These are phyloP conservation scores for Trilocha varians DNA, from an alignment of 2,888 invertebrate genomes.

Conservation along the genomic window DNA sequence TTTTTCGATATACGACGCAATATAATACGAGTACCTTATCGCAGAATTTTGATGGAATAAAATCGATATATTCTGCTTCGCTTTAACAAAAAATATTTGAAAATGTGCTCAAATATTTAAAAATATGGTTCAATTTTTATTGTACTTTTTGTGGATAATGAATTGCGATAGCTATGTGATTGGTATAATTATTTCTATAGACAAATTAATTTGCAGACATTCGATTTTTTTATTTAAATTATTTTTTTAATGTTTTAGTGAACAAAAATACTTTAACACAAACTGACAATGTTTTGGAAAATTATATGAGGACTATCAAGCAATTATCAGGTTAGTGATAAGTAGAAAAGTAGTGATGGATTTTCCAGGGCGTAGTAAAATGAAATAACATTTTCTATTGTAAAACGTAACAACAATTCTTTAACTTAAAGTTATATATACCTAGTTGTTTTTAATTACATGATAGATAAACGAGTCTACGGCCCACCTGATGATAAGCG, in stretches of 20 bases:
- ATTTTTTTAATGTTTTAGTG: constrained; percentile 5
- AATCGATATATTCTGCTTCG: neutral
- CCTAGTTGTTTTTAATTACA: no score
- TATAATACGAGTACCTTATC: neutral
- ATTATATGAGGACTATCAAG: constrained; percentile 24
- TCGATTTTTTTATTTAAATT: neutral
- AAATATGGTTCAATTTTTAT: neutral
- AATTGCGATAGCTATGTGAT: neutral
- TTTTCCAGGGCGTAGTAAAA: no score
- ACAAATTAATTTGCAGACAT: no score
- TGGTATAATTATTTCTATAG: neutral
- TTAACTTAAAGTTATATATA: no score
- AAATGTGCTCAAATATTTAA: neutral
- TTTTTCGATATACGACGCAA: neutral
- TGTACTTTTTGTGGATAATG: neutral
- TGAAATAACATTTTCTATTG: no score
- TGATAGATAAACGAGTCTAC: no score
- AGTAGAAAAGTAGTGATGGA: no score
- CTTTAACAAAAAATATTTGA: neutral
- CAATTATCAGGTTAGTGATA: constrained; percentile 28
- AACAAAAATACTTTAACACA: constrained; percentile 10
- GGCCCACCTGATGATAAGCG: no score
- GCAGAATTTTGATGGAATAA: neutral
- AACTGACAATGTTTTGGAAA: constrained; percentile 18
- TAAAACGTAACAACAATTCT: no score